Evolutionary conservation across 2,888 invertebrate genomes (phyloP).

Genomic region (Catocala sponsa): DNA sequence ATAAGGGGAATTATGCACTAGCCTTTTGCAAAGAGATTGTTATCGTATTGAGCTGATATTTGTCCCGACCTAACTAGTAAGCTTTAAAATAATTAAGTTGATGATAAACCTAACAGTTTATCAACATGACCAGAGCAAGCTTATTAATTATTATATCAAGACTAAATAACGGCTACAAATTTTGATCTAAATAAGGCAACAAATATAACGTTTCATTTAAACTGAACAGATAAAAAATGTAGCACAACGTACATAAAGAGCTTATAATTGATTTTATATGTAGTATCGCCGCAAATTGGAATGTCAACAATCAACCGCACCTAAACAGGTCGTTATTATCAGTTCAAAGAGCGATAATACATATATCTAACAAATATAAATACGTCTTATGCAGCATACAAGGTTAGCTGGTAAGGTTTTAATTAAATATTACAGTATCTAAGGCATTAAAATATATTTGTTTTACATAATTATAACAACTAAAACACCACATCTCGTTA

Average conservation of each 20-base stretch:
- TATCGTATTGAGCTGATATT: neutral
- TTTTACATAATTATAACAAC: no score
- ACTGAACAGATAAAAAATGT: slow-evolving; percentile 1
- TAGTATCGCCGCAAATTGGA: slow-evolving; percentile 26
- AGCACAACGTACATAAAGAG: neutral
- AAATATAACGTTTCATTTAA: neutral
- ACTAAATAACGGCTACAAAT: neutral
- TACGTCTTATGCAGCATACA: slow-evolving; percentile 13
- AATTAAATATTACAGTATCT: no score
- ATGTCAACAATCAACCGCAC: slow-evolving; percentile 44
- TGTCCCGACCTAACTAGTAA: neutral
- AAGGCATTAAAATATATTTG: no score
- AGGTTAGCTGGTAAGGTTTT: no score
- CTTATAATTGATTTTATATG: slow-evolving; percentile 16
- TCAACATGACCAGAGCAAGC: slow-evolving; percentile 21
- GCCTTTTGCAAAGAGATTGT: no score
- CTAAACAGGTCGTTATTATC: slow-evolving; percentile 42
- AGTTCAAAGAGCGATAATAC: slow-evolving; percentile 39
- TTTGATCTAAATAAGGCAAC: slow-evolving; percentile 1
- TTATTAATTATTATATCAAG: neutral
- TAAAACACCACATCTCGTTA: no score
- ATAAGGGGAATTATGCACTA: neutral
- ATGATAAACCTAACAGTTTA: slow-evolving; percentile 20
- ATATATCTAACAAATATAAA: slow-evolving; percentile 21
- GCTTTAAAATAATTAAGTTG: neutral